A percentile compares a stretch with the other conserved stretches of the same genome.
Conservation (phyloP, 2,113 vertebrate species). For the Hemichromis elongatus region DNA sequence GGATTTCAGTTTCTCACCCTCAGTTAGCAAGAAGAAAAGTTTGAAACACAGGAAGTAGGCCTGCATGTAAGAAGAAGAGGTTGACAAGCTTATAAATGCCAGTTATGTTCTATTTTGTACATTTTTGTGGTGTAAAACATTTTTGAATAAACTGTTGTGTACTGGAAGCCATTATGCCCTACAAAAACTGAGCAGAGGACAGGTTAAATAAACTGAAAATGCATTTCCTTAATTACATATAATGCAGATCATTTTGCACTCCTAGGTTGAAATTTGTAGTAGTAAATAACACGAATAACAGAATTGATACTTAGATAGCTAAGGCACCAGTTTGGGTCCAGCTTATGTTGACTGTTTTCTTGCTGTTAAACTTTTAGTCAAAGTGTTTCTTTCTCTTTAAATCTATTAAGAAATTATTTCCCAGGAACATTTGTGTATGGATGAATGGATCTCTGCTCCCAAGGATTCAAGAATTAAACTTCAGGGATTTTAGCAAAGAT, state of each 20-base stretch:
- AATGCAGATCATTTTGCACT: not conserved
- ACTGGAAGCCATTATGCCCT: not conserved
- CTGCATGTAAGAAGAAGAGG: not conserved
- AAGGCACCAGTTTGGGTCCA: too few relatives aligned
- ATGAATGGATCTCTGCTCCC: not conserved
- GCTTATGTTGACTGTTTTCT: not conserved
- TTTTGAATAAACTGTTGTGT: not conserved
- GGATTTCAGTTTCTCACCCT: conserved; percentile 40
- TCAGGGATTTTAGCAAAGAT: not conserved
- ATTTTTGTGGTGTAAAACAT: not conserved
- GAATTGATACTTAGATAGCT: too few relatives aligned
- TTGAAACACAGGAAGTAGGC: conserved; percentile 8
- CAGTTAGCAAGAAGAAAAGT: not conserved
- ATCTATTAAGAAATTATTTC: not conserved
- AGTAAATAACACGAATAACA: not conserved
- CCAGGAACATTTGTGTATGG: not conserved
- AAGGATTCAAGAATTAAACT: not conserved
- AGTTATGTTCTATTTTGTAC: not conserved
- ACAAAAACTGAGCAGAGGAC: not conserved
- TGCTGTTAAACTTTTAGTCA: not conserved
- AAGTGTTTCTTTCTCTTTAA: not conserved
- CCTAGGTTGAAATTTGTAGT: not conserved
- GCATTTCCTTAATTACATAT: not conserved
- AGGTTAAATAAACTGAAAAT: not conserved
- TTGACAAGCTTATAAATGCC: not conserved